phyloP scores from a whole-genome alignment of 2,888 invertebrate species.

The Apodemia zela region DNA sequence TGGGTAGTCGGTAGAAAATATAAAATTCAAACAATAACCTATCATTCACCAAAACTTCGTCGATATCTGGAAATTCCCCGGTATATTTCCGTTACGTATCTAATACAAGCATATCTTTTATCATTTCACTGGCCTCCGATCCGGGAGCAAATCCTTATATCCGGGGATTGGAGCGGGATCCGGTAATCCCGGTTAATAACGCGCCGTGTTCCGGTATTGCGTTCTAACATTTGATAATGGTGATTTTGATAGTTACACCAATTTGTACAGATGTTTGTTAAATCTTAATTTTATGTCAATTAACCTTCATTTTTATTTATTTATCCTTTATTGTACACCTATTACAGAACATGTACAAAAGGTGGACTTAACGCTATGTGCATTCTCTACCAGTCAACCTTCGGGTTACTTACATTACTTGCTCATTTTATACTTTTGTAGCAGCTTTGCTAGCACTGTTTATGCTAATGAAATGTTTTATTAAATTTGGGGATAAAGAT shows the following conservation, averaged over 20 bases:
- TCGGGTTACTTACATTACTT: no score
- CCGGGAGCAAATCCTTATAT: slow-evolving; percentile 76
- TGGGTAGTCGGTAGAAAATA: not conserved
- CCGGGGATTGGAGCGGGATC: slow-evolving; percentile 67
- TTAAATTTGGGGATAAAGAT: no score
- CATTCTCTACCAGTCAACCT: no score
- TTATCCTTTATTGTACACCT: no score
- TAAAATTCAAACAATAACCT: not conserved
- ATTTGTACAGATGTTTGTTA: slow-evolving; percentile 11
- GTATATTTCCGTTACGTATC: slow-evolving; percentile 38
- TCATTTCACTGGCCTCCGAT: slow-evolving; percentile 71
- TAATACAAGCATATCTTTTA: slow-evolving; percentile 63
- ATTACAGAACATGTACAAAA: no score
- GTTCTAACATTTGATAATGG: slow-evolving; percentile 62
- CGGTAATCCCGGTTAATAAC: slow-evolving; percentile 79
- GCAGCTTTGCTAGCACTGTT: not conserved
- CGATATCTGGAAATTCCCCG: slow-evolving; percentile 28
- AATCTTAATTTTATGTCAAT: slow-evolving; percentile 2
- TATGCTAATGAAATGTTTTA: no score
- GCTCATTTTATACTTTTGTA: not conserved
- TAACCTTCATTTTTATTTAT: no score
- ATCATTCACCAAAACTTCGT: not conserved
- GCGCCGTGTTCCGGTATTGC: slow-evolving; percentile 52
- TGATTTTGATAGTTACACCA: slow-evolving; percentile 57
- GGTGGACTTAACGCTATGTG: no score